phyloP scores from a whole-genome alignment of 2,113 vertebrate genomes.

The Camelus bactrianus region DNA sequence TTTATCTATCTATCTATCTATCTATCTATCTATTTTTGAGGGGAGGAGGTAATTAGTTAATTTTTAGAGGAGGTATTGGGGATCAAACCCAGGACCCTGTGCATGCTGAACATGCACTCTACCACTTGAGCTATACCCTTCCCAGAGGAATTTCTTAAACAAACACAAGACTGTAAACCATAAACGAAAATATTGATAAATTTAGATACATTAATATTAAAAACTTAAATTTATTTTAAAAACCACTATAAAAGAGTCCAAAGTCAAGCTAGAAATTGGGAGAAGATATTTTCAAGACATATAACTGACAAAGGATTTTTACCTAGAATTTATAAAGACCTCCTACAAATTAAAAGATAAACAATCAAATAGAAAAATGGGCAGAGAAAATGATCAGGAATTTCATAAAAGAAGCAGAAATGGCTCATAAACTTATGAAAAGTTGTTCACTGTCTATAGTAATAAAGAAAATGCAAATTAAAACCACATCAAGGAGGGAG shows the following conservation, averaged over 20 bases:
- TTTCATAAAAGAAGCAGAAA: constrained; percentile 10
- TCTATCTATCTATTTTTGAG: no score
- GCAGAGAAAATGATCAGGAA: background rate
- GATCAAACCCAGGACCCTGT: no score
- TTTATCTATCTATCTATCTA: no score
- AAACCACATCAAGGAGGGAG: background rate
- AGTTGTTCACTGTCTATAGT: background rate
- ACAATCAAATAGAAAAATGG: background rate
- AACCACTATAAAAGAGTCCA: background rate
- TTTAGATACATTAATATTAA: background rate
- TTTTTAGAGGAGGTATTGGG: no score
- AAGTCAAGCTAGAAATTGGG: background rate
- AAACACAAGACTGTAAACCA: background rate
- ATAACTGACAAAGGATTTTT: background rate
- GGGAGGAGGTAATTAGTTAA: no score
- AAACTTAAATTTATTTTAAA: background rate
- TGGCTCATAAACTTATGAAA: background rate
- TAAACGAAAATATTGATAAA: background rate
- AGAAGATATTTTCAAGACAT: constrained; percentile 23
- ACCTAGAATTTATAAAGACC: constrained; percentile 10
- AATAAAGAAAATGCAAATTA: constrained; percentile 1
- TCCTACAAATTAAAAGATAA: background rate
- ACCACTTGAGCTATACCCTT: no score
- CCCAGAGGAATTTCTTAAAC: background rate
- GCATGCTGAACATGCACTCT: no score